Evolutionary conservation across 2,888 invertebrate species (phyloP).

Genomic region (Halictus quadricinctus): DNA sequence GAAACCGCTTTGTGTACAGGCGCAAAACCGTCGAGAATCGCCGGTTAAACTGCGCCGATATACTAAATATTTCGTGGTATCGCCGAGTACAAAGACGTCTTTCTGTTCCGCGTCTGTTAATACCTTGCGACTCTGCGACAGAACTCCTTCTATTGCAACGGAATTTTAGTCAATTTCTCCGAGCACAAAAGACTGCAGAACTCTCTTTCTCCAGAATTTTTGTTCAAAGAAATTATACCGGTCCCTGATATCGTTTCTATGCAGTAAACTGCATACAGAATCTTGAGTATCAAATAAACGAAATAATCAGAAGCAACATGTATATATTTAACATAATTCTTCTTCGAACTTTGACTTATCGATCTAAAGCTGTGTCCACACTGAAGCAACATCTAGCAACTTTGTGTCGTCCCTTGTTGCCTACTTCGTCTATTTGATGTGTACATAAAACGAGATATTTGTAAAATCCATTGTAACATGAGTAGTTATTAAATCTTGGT

Average conservation of each 20-base stretch:
- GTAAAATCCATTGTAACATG: neutral
- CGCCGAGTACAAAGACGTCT: neutral
- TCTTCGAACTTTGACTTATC: no score
- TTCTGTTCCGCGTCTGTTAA: neutral
- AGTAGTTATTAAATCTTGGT: no score
- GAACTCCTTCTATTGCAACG: neutral
- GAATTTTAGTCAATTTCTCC: neutral
- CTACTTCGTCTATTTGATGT: neutral
- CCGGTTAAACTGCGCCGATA: slow-evolving; percentile 14
- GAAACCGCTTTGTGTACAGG: slow-evolving; percentile 24
- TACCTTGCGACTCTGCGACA: neutral
- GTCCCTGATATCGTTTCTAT: neutral
- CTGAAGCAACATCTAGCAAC: neutral
- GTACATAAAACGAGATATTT: neutral
- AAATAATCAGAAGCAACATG: neutral
- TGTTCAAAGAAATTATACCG: neutral
- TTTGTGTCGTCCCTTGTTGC: neutral
- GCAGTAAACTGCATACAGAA: neutral
- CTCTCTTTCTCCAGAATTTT: no score
- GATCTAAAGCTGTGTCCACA: no score
- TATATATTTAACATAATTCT: neutral
- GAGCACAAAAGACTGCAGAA: neutral
- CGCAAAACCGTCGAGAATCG: slow-evolving; percentile 5
- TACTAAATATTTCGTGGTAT: neutral
- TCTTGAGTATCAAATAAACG: neutral